A percentile compares a stretch with the other conserved stretches of the same genome.
These are phyloP conservation scores for Ditula angustiorana DNA, from an alignment of 2,888 invertebrate species.

Conservation along the genomic window DNA sequence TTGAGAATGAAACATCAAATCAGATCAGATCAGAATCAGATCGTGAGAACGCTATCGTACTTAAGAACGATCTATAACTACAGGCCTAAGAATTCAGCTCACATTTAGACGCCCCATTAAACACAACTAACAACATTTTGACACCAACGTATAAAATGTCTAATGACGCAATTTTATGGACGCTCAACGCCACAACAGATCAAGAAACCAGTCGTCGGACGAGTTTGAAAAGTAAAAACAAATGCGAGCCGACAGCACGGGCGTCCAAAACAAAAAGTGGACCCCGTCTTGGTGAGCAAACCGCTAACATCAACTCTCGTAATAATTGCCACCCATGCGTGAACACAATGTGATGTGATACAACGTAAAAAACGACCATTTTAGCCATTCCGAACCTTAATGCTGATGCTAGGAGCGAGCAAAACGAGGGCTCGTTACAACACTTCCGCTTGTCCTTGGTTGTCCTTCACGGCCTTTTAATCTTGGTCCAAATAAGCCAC, in stretches of 20 bases:
- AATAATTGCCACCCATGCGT: constrained; percentile 64
- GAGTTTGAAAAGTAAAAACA: constrained; percentile 29
- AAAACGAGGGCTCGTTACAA: constrained; percentile 15
- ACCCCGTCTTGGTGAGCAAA: constrained; percentile 23
- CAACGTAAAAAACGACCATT: constrained; percentile 29
- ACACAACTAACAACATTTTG: constrained; percentile 5
- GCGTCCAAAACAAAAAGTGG: not conserved
- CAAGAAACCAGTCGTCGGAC: constrained; percentile 7
- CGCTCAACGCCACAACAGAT: constrained; percentile 8
- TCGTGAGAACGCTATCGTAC: too few species aligned
- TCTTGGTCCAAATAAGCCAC: constrained; percentile 23
- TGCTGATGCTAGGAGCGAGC: not conserved
- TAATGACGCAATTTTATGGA: constrained; percentile 4
- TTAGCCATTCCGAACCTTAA: constrained; percentile 40
- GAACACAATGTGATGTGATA: constrained; percentile 60
- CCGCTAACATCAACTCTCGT: constrained; percentile 40
- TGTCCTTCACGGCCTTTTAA: constrained; percentile 55
- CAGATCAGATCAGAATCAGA: too few species aligned
- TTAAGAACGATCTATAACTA: too few species aligned
- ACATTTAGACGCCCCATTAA: not conserved
- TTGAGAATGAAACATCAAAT: too few species aligned
- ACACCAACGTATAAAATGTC: constrained; percentile 9
- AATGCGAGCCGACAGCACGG: constrained; percentile 6
- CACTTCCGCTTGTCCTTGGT: constrained; percentile 51
- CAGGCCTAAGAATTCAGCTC: too few species aligned